Base-by-base conservation (phyloP, 2,888 invertebrate genomes). In the Trissolcus japonicus region DNA sequence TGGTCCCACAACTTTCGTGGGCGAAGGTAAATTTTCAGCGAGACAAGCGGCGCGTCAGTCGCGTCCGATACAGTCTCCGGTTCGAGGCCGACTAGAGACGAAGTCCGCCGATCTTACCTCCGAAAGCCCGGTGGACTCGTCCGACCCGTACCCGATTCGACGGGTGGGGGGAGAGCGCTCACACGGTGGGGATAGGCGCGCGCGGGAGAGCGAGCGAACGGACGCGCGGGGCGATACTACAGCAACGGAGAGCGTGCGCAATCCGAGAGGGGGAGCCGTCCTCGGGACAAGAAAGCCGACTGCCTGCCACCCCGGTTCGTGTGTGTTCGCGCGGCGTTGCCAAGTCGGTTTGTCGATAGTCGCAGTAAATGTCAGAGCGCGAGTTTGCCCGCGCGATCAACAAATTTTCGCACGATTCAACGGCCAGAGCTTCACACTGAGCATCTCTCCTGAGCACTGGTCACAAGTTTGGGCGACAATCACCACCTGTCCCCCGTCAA, bases 51-150 rank as follows among this genome's bases (percentile, higher is more conserved):
- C 50, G 72, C 69, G 51, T 55, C 63, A 19, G 7, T 51, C 61
- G 80, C 85, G 86, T 87, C 86, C 83, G 85, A 78, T 80, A 84
- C 85, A 86, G 86, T 88, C 87, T 86, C 84, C 87, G 87, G 88
- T 88, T 87, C 88, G 87, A 88, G 88, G 87, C 86, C 87, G 87
- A 89, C 89, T 89, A 86, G 84, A 85, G 86, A 82, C 85, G 85
- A 86, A 82, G 82, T 84, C 84, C 85, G 81, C 86, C 88, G 80
- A 84, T 83, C 88, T 83, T 86, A 86, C 88, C 85, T 85, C 78
- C 75, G 69, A 82, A 76, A 81, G 81, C 81, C 80, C 80, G 83
- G 82, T 89, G 87, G 88, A 88, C 89, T 89, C 89, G 89, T 86
- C 88, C 88, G 87, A 85, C 82, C 83, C 84, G 86, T 84, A 84